Evolutionary conservation across 23 tunicate species (phyloP), one percentile per base, ranked within the genome.

Genomic region (Clavelina lepadiformis): DNA sequence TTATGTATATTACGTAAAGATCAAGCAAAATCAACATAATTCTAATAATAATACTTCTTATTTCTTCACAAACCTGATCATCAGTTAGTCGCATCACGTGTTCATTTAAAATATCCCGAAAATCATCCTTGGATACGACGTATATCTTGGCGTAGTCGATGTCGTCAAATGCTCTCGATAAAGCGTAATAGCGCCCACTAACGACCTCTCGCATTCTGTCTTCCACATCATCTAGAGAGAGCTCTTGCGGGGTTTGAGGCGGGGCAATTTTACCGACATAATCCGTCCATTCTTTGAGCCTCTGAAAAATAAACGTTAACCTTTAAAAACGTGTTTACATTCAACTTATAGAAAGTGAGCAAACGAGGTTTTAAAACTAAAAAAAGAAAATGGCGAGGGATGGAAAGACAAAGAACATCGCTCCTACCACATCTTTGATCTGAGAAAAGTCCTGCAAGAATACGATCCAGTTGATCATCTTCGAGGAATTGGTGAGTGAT

Each of bases 131-230:
- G 11, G 96, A 87, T 31, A 87, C 82, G 15, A 87, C 96, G 30
- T 36, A 73, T 47, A 87, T 87, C 54, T 80, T 80, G n/a, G 87
- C 96, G 56, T 87, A 87, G 61, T 87, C 96, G n/a, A 65, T 58
- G 36, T 87, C 86, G 20, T 82, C 73, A 52, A 87, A 79, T 22
- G 64, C 82, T n/a, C 76, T 58, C 13, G 77, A 56, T 24, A 77
- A 51, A 13, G 35, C 56, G 31, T 24, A 61, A 27, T 77, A 77
- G 18, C 95, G 65, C 51, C 84, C 95, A n/a, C 73, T 54, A 8
- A 86, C 80, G 3, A 86, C 95, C 38, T 86, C 95, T 21, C 73
- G 68, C 18, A 86, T 26, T 29, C 84, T 50, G 30, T 78, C 95
- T 45, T 86, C 95, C 15, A 86, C 72, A 28, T 86, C 78, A 34